Evolutionary conservation across 2,113 vertebrate genomes (phyloP).

Genomic region (Gadus macrocephalus): DNA sequence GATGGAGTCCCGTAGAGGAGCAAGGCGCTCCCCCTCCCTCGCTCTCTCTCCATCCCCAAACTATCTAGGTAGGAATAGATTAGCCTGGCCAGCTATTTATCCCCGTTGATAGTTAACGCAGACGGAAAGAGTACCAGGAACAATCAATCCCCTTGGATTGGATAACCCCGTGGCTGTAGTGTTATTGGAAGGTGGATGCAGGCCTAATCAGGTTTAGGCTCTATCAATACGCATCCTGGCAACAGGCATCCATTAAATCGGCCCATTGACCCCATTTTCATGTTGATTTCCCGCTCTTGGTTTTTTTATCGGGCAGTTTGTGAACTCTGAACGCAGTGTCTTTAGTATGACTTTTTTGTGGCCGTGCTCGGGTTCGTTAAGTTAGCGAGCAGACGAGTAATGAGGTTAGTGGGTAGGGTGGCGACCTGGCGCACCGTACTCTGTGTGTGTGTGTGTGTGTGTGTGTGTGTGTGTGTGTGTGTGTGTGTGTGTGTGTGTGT

Average conservation of each 20-base stretch:
- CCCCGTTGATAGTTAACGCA: conserved; percentile 50
- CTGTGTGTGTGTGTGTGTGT: too few species aligned
- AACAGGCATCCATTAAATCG: conserved; percentile 44
- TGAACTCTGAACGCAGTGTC: neutral
- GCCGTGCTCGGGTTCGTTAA: conserved; percentile 41
- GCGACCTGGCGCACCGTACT: too few species aligned
- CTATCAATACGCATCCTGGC: conserved; percentile 38
- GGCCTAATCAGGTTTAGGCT: conserved; percentile 47
- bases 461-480: too few species aligned
- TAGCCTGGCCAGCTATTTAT: conserved; percentile 47
- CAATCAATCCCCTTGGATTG: conserved; percentile 48
- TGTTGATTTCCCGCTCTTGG: neutral
- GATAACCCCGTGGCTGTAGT: conserved; percentile 46
- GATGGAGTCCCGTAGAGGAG: conserved; percentile 42
- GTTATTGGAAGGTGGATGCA: conserved; percentile 49
- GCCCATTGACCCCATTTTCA: conserved; percentile 26
- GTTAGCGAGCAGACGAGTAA: conserved; percentile 21
- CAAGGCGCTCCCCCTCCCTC: conserved; percentile 40
- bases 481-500: too few species aligned
- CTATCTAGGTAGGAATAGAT: conserved; percentile 50
- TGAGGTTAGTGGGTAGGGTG: too few species aligned
- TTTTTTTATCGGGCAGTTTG: conserved; percentile 26
- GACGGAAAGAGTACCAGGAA: conserved; percentile 36
- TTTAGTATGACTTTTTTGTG: too few species aligned
- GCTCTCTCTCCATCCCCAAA: conserved; percentile 47